Evolutionary conservation across 2,113 vertebrate genomes (phyloP).

Genomic region (Gopherus evgoodei): DNA sequence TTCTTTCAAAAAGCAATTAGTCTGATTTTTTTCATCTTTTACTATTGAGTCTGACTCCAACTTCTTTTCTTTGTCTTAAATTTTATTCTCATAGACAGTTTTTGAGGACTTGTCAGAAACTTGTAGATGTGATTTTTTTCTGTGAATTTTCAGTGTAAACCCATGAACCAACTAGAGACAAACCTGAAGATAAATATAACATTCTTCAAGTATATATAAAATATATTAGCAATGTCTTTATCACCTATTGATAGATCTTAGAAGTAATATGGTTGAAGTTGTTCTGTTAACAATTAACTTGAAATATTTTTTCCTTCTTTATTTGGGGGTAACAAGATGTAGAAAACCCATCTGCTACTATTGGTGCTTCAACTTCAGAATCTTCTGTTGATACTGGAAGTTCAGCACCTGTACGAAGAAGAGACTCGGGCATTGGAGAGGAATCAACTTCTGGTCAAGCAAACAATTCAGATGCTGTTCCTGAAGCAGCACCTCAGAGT

Average conservation of each 20-base stretch:
- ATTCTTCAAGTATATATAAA: not conserved
- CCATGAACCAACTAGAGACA: not conserved
- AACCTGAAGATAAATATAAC: not conserved
- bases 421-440: constrained; percentile 87
- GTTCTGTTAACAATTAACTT: not conserved
- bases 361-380: not conserved
- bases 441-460: constrained; percentile 78
- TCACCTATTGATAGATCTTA: not conserved
- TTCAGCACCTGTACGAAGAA: constrained; percentile 77
- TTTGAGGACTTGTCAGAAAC: not conserved
- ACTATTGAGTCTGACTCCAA: not conserved
- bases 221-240: not conserved
- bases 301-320: constrained; percentile 19
- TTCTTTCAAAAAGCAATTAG: not conserved
- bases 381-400: constrained; percentile 76
- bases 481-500: constrained; percentile 28
- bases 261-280: not conserved
- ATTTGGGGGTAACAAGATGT: constrained; percentile 35
- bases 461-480: constrained; percentile 35
- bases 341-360: constrained; percentile 55
- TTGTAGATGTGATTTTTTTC: not conserved
- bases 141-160: not conserved
- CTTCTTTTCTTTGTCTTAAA: not conserved
- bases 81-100: not conserved
- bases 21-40: not conserved